phyloP scores from a whole-genome alignment of 2,888 invertebrate species.

The Buathra laborator region DNA sequence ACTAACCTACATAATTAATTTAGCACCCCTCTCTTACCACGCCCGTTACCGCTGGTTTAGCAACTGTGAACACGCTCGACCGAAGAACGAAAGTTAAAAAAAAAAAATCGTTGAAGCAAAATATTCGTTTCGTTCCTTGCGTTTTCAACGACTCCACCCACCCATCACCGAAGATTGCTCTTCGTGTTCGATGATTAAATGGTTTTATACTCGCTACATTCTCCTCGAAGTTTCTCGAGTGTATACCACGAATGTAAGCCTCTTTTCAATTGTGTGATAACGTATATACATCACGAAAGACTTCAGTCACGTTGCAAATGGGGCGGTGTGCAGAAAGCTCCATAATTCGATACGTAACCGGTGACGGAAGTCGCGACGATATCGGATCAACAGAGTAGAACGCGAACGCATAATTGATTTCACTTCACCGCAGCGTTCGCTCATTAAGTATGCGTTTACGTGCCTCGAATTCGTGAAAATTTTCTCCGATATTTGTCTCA shows the following conservation, averaged over 20 bases:
- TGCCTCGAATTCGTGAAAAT: slow-evolving; percentile 38
- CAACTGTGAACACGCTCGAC: slow-evolving; percentile 49
- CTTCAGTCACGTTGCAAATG: slow-evolving; percentile 25
- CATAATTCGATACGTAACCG: slow-evolving; percentile 35
- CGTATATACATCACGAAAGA: slow-evolving; percentile 1
- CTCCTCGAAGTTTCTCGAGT: slow-evolving; percentile 3
- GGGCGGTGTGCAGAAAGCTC: not conserved
- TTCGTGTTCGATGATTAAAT: slow-evolving; percentile 9
- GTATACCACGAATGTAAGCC: not conserved
- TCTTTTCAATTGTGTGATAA: not conserved
- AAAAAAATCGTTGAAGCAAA: slow-evolving; percentile 29
- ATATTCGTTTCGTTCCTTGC: slow-evolving; percentile 26
- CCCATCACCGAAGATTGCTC: not conserved
- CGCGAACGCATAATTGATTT: slow-evolving; percentile 54
- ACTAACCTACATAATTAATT: slow-evolving; percentile 70
- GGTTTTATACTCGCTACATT: slow-evolving; percentile 12
- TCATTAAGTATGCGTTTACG: slow-evolving; percentile 50
- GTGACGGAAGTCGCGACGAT: slow-evolving; percentile 29
- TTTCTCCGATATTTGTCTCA: not conserved
- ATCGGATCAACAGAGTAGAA: slow-evolving; percentile 37
- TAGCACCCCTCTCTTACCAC: slow-evolving; percentile 44
- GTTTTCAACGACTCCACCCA: slow-evolving; percentile 4
- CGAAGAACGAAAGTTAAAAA: slow-evolving; percentile 16
- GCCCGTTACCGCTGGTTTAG: slow-evolving; percentile 46
- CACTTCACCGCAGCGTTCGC: slow-evolving; percentile 9